These are phyloP conservation scores for Ricordea florida DNA, from an alignment of 92 coral and sea anemone genomes.

Conservation along the genomic window DNA sequence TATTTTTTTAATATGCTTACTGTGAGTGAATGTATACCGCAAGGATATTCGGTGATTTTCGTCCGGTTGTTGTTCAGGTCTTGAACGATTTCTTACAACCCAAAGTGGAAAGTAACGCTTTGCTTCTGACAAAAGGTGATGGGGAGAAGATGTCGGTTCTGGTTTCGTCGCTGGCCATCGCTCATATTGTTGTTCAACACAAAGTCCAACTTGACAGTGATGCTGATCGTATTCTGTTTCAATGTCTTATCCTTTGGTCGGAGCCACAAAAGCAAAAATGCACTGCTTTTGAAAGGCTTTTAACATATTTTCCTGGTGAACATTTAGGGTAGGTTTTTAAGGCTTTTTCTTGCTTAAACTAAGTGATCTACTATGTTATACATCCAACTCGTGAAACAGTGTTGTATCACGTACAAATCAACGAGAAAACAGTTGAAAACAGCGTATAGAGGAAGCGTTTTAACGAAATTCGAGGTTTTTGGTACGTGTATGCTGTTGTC, in stretches of 20 bases:
- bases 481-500: no score
- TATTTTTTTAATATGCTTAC: no score
- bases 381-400: no score
- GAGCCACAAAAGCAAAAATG: background rate
- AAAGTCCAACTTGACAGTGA: background rate
- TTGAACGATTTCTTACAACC: background rate
- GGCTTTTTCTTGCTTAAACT: background rate
- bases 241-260: background rate
- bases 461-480: no score
- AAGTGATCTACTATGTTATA: no score
- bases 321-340: background rate
- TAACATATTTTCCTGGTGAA: background rate
- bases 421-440: no score
- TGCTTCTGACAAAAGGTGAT: background rate
- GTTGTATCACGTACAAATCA: no score
- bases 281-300: background rate
- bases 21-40: no score
- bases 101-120: conserved; percentile 5
- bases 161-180: conserved; percentile 23
- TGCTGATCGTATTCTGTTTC: background rate
- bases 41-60: no score
- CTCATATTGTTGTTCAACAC: background rate
- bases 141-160: background rate
- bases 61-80: no score
- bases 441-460: no score